Base-by-base conservation (phyloP, 2,888 invertebrate genomes). In the Drosophila suboccidentalis region DNA sequence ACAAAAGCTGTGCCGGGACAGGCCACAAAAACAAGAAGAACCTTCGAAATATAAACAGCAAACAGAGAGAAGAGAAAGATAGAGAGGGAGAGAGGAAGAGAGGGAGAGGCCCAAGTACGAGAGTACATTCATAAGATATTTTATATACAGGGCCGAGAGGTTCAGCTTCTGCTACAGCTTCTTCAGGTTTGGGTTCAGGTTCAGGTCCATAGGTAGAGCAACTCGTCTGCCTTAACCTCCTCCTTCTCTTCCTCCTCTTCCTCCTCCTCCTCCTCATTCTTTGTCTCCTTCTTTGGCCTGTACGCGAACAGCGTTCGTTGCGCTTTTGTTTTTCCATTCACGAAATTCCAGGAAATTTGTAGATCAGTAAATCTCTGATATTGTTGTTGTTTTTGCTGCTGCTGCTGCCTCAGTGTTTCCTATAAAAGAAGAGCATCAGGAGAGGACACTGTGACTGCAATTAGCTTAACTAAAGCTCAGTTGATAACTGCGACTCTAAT, bases 321-420 rank as follows among this genome's bases (percentile, higher is more conserved):
- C 86, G 88, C 86, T 86, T 86, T 89, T 87, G 90, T 89, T 88
- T 86, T 84, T 79, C 88, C 86, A 89, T 86, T 86, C 90, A 87
- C 85, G 71, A 75, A 89, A 80, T 88, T 88, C 88, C 71, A 50
- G 86, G 88, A 88, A 88, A 86, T 86, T 86, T 89, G 81, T 81
- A 83, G 88, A 90, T 88, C 88, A 85, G 78, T 89, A 87, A 88
- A 88, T 90, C 86, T 89, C 71, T 15, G 70, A 8, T 54, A 67
- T 51, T 59, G 55, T 38, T 80, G 53, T 15, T 68, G 53, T 38
- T 22, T 22, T 22, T 34, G 51, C 6, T 66, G 55, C 13, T 59
- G 57, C 22, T 54, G 63, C 19, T 63, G 64, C 47, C 29, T 62
- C 46, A 44, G 64, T 62, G 63, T 79, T 87, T 85, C 75, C 86